A percentile compares a stretch with the other conserved stretches of the same genome.
phyloP scores from a whole-genome alignment of 2,888 invertebrate species.

The Mythimna vitellina region DNA sequence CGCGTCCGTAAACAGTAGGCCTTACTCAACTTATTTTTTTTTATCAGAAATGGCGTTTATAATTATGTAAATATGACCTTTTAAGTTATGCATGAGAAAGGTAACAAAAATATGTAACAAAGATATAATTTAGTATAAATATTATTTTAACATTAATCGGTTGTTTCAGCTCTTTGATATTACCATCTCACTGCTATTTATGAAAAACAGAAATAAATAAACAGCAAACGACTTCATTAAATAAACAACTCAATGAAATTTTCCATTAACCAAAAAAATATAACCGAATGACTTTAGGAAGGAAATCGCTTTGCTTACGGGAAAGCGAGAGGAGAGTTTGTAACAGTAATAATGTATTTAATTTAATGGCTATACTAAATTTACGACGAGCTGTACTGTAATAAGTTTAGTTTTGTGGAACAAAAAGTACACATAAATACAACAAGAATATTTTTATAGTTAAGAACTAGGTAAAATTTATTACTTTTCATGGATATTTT shows the following conservation, averaged over 20 bases:
- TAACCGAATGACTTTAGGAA: constrained; percentile 32
- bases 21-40: too few relatives aligned
- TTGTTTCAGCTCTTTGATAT: too few relatives aligned
- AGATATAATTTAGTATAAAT: not conserved
- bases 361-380: constrained; percentile 28
- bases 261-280: constrained; percentile 33
- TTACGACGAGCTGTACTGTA: constrained; percentile 17
- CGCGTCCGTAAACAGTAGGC: too few relatives aligned
- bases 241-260: constrained; percentile 18
- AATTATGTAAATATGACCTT: too few relatives aligned
- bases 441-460: not conserved
- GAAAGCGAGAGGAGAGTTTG: constrained; percentile 28
- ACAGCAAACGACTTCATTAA: not conserved
- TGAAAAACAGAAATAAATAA: not conserved
- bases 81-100: not conserved
- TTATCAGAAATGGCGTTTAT: too few relatives aligned
- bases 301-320: constrained; percentile 36
- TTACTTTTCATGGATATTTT: too few relatives aligned
- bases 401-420: constrained; percentile 17
- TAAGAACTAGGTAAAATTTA: too few relatives aligned
- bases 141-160: too few relatives aligned
- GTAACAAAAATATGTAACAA: not conserved
- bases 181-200: too few relatives aligned
- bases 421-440: not conserved
- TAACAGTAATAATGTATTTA: constrained; percentile 47